Evolutionary conservation across 1,140 invertebrate species (phyloP), one percentile per base, ranked within the genome.

Genomic region (Brachionus manjavacas): DNA sequence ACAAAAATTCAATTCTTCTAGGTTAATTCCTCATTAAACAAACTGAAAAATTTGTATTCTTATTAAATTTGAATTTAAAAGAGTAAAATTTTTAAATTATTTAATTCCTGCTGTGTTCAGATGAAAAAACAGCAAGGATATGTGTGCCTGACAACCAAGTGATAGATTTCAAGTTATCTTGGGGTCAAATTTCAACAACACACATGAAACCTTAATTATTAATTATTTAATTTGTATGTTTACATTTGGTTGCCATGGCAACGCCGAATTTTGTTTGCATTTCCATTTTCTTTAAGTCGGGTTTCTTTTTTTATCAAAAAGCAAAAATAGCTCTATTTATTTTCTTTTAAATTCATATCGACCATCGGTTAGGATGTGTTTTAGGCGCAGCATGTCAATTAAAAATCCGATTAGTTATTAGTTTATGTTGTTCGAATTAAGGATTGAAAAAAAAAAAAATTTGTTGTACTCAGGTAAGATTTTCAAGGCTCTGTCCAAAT

Each of bases 211-310:
- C 39, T 41, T 41, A 35, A 41, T 16, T 14, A 31, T 39, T 72
- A 72, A 72, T 72, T 43, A 72, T 41, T 72, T 72, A 72, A 72
- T 72, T 72, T 72, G 68, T 72, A 72, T 72, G 39, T 72, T 72
- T 72, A 72, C 68, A 72, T 72, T 72, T 72, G 16, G 39, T 72
- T 41, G 1, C 31, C 20, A 72, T 72, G 31, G 35, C 14, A 41
- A 72, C 68, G n/a, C 9, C 20, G 16, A 60, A 60, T 20, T 60
- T 60, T 60, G 52, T 60, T 60, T 60, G 52, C 52, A 60, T 60
- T 60, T 60, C 16, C n/a, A 60, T 60, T 68, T 72, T 39, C 68
- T 72, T 41, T n/a, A 11, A 41, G 16, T 39, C 68, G 31, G 25
- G 31, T 20, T 72, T 20, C 16, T 72, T 72, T 72, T 31, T 72